Base-by-base conservation (phyloP, 2,113 vertebrate species). In the Oxyura jamaicensis region DNA sequence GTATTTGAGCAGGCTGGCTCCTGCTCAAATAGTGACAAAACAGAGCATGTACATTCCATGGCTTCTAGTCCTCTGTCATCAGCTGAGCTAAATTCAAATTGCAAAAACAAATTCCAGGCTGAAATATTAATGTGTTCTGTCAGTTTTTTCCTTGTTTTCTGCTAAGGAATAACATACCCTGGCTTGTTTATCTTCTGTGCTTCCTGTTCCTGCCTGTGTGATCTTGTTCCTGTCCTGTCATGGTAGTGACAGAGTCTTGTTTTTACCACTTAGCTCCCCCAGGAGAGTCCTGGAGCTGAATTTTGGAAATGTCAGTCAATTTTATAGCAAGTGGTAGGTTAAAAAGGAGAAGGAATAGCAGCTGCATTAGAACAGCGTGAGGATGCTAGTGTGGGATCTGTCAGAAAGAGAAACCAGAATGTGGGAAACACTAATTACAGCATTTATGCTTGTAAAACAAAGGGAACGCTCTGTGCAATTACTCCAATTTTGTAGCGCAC, bases 111-210 rank as follows among this genome's bases (percentile, higher is more conserved):
- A 94, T 91, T 94, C 56, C 63, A 33, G 60, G 33, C 60, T 86
- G 80, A 96, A 94, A 94, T 96, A 94, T 91, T 91, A 93, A 96
- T 93, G 91, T 72, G n/a, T 96, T 93, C 86, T 94, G 39, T 96
- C 83, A 88, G 65, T 94, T 93, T 88, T 22, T 3, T 58, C 31
- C 87, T 73, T 95, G 56, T 93, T 96, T 95, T 96, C 68, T 86
- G 35, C 75, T 81, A 53, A 94, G 88, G 65, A 93, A 55, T 95
- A 95, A 83, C 87, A 53, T 25, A 72, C 14, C 20, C 58, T 88
- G 88, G 68, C 93, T 90, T 96, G 86, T 95, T 95, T 94, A 94
- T 88, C 83, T 83, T 89, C 39, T 76, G 23, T 72, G 42, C 23
- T 97, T 93, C 80, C 92, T 93, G 46, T 83, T 91, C 83, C 90